Evolutionary conservation across 2,888 invertebrate genomes (phyloP), one percentile per base, ranked within the genome.

Genomic region (Lycocerus yunnanus): DNA sequence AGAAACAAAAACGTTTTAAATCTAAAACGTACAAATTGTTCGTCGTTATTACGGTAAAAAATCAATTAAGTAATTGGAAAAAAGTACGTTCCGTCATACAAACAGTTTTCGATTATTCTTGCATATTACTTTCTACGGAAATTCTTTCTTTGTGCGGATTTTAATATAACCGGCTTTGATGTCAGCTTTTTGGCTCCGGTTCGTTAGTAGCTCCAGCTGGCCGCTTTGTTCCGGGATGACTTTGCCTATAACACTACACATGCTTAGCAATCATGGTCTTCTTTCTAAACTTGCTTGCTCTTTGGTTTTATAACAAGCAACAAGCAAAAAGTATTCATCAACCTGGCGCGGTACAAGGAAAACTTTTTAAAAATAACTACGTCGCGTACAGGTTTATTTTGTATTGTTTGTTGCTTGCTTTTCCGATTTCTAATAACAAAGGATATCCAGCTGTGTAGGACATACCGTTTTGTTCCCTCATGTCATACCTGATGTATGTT

Each of bases 161-260:
- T 84, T 84, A 84, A 84, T 84, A 84, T 84, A 84, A 84, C 82
- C 79, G 74, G 82, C 84, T 85, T 85, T 85, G 85, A 85, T 84
- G 84, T 85, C 78, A 79, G 82, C 82, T 83, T 83, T 84, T 82
- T 78, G 83, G 78, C 79, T 80, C 77, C 77, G 80, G 83, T 83
- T 85, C 85, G 84, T 85, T 84, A 85, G 85, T 84, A 83, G 84
- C 84, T 84, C 82, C 83, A 82, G 84, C 82, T 83, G 83, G 72
- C 82, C 82, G 82, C 84, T 84, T 84, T 85, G 82, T 84, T 84
- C 83, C 81, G 80, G 78, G 82, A 84, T 82, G 83, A 83, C 84
- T 84, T 84, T 83, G 82, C 83, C 81, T 82, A 83, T 83, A 83
- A 84, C 84, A 79, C 80, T 81, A 81, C 82, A 83, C 83, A 83